Conservation (phyloP, 2,888 invertebrate genomes). For the Coelopa pilipes region DNA sequence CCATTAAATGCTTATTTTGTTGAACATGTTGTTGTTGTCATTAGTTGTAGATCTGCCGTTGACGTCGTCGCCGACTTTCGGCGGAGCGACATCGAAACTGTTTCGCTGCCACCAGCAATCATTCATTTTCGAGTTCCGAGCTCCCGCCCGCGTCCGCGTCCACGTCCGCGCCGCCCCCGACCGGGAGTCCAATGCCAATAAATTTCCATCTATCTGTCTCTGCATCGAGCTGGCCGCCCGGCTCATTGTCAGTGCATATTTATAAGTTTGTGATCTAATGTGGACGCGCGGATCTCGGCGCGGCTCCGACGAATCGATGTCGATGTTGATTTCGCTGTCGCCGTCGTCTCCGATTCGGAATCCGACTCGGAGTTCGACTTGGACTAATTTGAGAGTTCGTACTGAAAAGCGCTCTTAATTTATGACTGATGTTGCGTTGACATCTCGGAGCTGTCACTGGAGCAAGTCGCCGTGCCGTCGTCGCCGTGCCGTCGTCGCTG, state of each 20-base stretch:
- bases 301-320: conserved; percentile 2
- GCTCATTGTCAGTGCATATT: conserved; percentile 55
- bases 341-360: too few species aligned
- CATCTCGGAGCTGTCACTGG: conserved; percentile 30
- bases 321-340: too few species aligned
- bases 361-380: neutral
- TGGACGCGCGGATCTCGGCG: neutral
- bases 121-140: conserved; percentile 32
- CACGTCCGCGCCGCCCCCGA: too few species aligned
- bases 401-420: conserved; percentile 33
- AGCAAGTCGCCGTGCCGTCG: conserved; percentile 31
- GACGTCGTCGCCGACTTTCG: conserved; percentile 9
- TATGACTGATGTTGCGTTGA: conserved; percentile 34
- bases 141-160: neutral
- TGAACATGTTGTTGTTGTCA: conserved; percentile 35
- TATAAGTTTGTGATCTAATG: conserved; percentile 46
- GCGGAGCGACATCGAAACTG: conserved; percentile 16
- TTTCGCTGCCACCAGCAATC: conserved; percentile 32
- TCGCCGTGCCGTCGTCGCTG: neutral
- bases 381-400: conserved; percentile 17
- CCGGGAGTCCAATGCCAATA: conserved; percentile 18
- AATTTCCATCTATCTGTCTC: conserved; percentile 28
- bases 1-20: conserved; percentile 54
- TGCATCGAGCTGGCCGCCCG: conserved; percentile 5
- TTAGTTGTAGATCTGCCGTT: conserved; percentile 17